phyloP scores from a whole-genome alignment of 1,140 invertebrate genomes.

The Sitodiplosis mosellana region DNA sequence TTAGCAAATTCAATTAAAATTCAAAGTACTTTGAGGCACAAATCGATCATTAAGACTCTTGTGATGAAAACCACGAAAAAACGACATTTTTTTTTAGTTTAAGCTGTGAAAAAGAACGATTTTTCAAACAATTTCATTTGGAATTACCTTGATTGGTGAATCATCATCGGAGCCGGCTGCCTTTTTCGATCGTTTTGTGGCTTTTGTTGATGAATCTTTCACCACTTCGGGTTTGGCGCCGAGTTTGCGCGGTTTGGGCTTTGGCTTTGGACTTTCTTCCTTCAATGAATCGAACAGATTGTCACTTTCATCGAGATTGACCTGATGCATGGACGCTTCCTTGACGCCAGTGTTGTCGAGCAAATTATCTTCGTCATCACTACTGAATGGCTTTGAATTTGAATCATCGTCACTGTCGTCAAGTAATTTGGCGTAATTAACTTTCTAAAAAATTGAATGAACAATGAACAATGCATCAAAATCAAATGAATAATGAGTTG shows the following conservation, averaged over 20 bases:
- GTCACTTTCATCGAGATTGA: not conserved
- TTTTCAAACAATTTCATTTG: no score
- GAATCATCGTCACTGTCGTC: slow-evolving; percentile 9
- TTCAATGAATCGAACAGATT: slow-evolving; percentile 30
- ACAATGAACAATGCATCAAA: not conserved
- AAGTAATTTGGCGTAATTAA: slow-evolving; percentile 17
- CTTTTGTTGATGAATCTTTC: not conserved
- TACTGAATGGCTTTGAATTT: not conserved
- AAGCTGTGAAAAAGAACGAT: no score
- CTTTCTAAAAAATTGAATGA: slow-evolving; percentile 8
- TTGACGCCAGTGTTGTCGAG: not conserved
- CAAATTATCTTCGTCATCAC: not conserved
- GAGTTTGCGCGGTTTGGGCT: slow-evolving; percentile 4
- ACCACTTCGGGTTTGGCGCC: not conserved
- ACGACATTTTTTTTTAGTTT: no score
- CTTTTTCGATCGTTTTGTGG: not conserved
- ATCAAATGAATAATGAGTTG: not conserved
- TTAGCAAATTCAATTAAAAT: no score
- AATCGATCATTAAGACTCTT: no score
- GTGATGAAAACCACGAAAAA: no score
- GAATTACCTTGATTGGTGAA: slow-evolving; percentile 1
- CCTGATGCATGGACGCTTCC: not conserved
- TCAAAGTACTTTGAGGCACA: no score
- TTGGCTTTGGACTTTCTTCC: slow-evolving; percentile 15
- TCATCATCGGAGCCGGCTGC: slow-evolving; percentile 7